Conservation (phyloP, 2,113 vertebrate species). For the Mirounga angustirostris region DNA sequence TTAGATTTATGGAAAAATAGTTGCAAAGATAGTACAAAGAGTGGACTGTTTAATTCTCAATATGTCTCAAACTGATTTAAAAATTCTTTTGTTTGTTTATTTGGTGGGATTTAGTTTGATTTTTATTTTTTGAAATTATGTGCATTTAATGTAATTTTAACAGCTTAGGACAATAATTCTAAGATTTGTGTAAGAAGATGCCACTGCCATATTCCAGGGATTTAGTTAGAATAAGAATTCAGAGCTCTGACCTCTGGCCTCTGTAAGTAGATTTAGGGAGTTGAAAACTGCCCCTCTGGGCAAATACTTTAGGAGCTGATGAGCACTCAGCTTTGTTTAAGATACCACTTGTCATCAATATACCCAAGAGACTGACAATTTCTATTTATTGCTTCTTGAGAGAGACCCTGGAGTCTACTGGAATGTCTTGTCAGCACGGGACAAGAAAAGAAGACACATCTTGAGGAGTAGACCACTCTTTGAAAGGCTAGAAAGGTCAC, state of each 20-base stretch:
- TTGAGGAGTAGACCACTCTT: not conserved
- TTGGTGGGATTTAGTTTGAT: not conserved
- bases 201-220: not conserved
- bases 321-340: conserved; percentile 55
- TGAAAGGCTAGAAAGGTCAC: not conserved
- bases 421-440: not conserved
- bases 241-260: conserved; percentile 35
- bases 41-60: not conserved
- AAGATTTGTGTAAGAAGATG: conserved; percentile 20
- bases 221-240: conserved; percentile 39
- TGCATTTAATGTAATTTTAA: conserved; percentile 13
- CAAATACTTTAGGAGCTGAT: conserved; percentile 49
- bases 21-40: not conserved
- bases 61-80: not conserved
- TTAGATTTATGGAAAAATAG: conserved; percentile 36
- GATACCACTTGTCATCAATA: conserved; percentile 39
- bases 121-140: conserved; percentile 43
- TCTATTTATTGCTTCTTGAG: conserved; percentile 43
- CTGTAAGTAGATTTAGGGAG: conserved; percentile 1
- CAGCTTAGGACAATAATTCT: not conserved
- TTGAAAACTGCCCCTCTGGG: conserved; percentile 55
- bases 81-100: not conserved
- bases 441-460: not conserved
- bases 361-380: not conserved
- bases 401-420: not conserved